Evolutionary conservation across 2,113 vertebrate species (phyloP).

Genomic region (Canis aureus): DNA sequence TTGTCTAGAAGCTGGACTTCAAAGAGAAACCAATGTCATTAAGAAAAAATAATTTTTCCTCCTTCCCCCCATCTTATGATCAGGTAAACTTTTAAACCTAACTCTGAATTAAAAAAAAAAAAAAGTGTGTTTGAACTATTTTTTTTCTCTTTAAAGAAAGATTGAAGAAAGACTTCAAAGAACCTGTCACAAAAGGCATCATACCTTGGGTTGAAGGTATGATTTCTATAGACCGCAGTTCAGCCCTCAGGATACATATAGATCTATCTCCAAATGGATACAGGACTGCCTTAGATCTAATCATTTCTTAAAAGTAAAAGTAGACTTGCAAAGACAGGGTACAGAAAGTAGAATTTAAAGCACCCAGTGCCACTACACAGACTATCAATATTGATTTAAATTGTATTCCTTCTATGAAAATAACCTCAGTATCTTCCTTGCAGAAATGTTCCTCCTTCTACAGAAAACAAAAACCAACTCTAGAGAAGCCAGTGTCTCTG

Average conservation of each 20-base stretch:
- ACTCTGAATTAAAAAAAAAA: background rate
- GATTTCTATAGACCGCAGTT: slow-evolving; percentile 79
- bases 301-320: slow-evolving; percentile 66
- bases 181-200: slow-evolving; percentile 78
- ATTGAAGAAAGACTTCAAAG: slow-evolving; percentile 83
- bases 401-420: background rate
- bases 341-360: slow-evolving; percentile 59
- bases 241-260: slow-evolving; percentile 55
- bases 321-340: slow-evolving; percentile 27
- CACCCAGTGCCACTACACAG: background rate
- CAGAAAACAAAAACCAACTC: background rate
- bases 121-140: slow-evolving; percentile 77
- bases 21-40: slow-evolving; percentile 82
- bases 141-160: slow-evolving; percentile 82
- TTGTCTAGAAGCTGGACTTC: slow-evolving; percentile 81
- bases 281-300: slow-evolving; percentile 60
- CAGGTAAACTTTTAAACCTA: slow-evolving; percentile 84
- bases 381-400: slow-evolving; percentile 63
- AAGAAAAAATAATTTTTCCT: slow-evolving; percentile 58
- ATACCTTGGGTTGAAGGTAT: slow-evolving; percentile 74
- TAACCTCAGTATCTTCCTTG: background rate
- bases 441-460: background rate
- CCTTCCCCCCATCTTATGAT: slow-evolving; percentile 65
- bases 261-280: background rate
- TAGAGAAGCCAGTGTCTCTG: background rate